phyloP scores from a whole-genome alignment of 1,140 invertebrate species.

The Anastrepha ludens region DNA sequence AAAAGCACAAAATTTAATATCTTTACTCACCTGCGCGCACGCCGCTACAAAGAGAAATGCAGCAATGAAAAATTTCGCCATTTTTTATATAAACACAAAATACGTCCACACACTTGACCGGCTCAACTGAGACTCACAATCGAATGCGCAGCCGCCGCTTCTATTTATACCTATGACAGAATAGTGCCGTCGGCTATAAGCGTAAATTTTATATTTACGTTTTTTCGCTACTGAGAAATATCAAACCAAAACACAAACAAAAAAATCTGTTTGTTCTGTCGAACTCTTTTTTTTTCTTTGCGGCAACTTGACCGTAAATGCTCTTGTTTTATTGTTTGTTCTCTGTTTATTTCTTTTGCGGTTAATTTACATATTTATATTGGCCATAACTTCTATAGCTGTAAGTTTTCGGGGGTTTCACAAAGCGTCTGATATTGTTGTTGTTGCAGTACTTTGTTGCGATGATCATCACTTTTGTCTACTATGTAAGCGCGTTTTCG shows the following conservation, averaged over 20 bases:
- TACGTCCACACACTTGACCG: slow-evolving; percentile 40
- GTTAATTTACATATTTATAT: slow-evolving; percentile 23
- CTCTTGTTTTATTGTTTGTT: slow-evolving; percentile 14
- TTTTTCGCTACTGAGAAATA: slow-evolving; percentile 15
- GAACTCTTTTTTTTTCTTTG: not conserved
- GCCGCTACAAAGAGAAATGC: slow-evolving; percentile 60
- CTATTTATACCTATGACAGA: slow-evolving; percentile 16
- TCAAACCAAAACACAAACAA: not conserved
- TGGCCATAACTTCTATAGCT: not conserved
- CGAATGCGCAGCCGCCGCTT: slow-evolving; percentile 22
- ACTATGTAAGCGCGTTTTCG: slow-evolving; percentile 5
- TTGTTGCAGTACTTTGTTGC: not conserved
- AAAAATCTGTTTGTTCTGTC: slow-evolving; percentile 29
- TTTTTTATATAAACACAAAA: slow-evolving; percentile 34
- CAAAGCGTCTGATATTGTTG: not conserved
- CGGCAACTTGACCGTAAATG: not conserved
- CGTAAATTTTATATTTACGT: not conserved
- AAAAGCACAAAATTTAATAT: too few relatives aligned
- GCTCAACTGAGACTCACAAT: slow-evolving; percentile 48
- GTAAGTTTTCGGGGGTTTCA: slow-evolving; percentile 8
- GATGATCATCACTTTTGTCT: slow-evolving; percentile 5
- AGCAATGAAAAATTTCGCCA: slow-evolving; percentile 61
- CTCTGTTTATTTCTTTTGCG: not conserved
- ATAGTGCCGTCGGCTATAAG: slow-evolving; percentile 18
- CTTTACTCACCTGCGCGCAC: slow-evolving; percentile 60